Percentiles rank a stretch among this genome's conserved stretches.
Conservation (phyloP, 1,140 invertebrate genomes). For the Dinoponera quadriceps region DNA sequence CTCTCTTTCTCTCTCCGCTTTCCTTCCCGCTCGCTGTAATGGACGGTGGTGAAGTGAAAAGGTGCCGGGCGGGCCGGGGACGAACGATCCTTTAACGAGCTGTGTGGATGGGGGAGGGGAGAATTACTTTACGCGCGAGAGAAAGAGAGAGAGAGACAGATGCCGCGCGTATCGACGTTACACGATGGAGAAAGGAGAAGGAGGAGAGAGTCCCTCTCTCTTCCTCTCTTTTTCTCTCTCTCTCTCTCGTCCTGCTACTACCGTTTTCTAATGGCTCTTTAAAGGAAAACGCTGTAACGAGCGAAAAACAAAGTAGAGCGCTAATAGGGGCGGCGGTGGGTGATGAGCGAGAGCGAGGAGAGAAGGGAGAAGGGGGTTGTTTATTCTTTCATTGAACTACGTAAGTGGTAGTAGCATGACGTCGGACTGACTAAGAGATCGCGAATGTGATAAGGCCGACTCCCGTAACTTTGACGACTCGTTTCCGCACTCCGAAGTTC, state of each 20-base stretch:
- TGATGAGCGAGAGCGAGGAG: no score
- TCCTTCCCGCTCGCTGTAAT: conserved; percentile 22
- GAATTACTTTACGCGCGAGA: conserved; percentile 32
- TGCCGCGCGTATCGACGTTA: not conserved
- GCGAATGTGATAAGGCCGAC: conserved; percentile 4
- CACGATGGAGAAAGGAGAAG: not conserved
- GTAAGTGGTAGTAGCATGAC: not conserved
- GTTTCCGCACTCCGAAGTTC: not conserved
- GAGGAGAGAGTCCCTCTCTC: conserved; percentile 2
- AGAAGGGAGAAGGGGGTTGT: not conserved
- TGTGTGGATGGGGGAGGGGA: not conserved
- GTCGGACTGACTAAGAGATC: conserved; percentile 1
- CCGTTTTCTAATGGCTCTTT: conserved; percentile 47
- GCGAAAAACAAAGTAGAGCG: conserved; percentile 19
- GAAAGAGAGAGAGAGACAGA: no score
- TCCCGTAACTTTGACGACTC: not conserved
- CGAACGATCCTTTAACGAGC: conserved; percentile 60
- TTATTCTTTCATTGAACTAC: conserved; percentile 12
- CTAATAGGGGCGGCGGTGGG: no score
- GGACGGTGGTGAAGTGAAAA: conserved; percentile 24
- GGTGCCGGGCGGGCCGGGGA: not conserved
- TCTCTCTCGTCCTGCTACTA: conserved; percentile 26
- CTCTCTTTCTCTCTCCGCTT: no score
- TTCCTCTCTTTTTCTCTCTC: conserved; percentile 14
- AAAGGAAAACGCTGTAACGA: conserved; percentile 10